Base-by-base conservation (phyloP, 2,888 invertebrate species). In the Ernsta delagoae region DNA sequence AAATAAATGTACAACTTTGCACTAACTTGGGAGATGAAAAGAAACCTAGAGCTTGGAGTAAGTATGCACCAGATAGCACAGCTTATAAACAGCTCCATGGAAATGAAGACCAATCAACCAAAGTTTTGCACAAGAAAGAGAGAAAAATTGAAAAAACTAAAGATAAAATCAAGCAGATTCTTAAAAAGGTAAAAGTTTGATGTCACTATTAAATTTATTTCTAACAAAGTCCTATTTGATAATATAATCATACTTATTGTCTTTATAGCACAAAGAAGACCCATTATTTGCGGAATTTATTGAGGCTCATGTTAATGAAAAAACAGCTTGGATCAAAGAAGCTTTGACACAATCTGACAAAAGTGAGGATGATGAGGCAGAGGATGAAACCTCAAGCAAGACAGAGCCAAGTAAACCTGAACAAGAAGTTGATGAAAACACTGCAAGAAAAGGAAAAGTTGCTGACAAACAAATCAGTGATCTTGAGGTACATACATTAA, bases 31-130 rank as follows among this genome's bases (percentile, higher is more conserved):
- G 97, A 77, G 94, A 92, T 75, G 87, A 94, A 54, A 94, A 94
- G 64, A 98, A 98, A 85, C 97, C 98, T 1, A 95, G 97, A 86
- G 95, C 98, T 0, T 98, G 98, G 98, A 99, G 98, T 85, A 98
- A 98, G 92, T 96, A 98, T 92, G 95, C 98, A 0, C 85, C 95
- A 48, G 98, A 98, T 71, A 97, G 96, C 83, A 95, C 95, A 70
- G 95, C 95, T 5, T 95, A 94, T 78, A 94, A 95, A 77, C 95
- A 94, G 73, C 78, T 92, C 34, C 90, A 94, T 77, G 85, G 89
- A 75, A 90, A 78, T 78, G 89, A 89, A 70, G 65, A 54, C 0
- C 75, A 77, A 69, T 74, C 68, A 71, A 74, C 68, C 71, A 74
- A 83, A 74, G 84, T 88, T 75, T 79, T 82, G 61, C 86, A 91